phyloP scores from a whole-genome alignment of 2,797 vertebrate genomes.

The Salarias fasciatus region DNA sequence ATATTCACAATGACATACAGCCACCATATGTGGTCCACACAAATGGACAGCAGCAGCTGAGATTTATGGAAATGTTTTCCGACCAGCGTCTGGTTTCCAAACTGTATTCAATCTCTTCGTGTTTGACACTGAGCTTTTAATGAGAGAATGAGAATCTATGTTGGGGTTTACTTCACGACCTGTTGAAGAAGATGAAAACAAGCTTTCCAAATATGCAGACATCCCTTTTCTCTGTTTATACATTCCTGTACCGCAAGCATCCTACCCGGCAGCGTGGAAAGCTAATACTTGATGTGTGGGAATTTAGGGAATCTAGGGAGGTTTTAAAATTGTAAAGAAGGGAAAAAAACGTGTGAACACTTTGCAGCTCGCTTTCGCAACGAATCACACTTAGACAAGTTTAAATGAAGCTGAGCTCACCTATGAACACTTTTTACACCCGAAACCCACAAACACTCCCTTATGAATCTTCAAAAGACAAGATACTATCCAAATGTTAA shows the following conservation, averaged over 20 bases:
- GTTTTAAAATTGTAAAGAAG: conserved; percentile 25
- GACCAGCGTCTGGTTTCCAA: conserved; percentile 26
- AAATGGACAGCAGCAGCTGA: conserved; percentile 33
- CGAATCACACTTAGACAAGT: conserved; percentile 42
- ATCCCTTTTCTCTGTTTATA: conserved; percentile 12
- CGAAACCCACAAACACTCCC: conserved; percentile 9
- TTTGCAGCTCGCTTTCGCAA: conserved; percentile 15
- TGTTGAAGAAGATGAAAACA: conserved; percentile 34
- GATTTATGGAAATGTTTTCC: conserved; percentile 38
- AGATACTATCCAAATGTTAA: no score
- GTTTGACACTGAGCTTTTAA: conserved; percentile 29
- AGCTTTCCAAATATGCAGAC: conserved; percentile 18
- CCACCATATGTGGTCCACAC: conserved; percentile 49
- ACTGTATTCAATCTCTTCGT: conserved; percentile 36
- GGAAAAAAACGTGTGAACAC: conserved; percentile 43
- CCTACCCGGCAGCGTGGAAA: conserved; percentile 40
- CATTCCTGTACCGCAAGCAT: conserved; percentile 47
- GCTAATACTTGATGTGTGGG: conserved; percentile 57
- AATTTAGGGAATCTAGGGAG: conserved; percentile 49
- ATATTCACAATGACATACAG: conserved; percentile 44
- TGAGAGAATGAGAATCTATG: conserved; percentile 14
- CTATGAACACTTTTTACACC: background rate
- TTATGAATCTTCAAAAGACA: background rate
- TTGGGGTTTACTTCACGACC: conserved; percentile 17
- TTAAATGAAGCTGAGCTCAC: conserved; percentile 32